Conservation (phyloP, 2,888 invertebrate species). For the Callyntrura guangdongensis region DNA sequence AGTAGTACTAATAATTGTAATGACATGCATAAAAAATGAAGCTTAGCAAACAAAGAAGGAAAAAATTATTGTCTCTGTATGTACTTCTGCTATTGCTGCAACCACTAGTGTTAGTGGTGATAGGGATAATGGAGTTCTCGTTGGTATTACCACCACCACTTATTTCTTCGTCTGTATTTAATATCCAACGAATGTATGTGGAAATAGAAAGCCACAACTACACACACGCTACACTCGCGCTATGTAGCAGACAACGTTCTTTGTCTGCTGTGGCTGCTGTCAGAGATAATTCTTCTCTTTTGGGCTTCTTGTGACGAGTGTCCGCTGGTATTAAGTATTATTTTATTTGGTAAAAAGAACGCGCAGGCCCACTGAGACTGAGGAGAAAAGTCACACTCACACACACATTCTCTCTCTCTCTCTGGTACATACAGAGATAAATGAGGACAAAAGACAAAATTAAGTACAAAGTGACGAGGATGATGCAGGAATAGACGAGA, state of each 20-base stretch:
- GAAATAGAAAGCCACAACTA: not conserved
- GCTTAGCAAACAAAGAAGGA: conserved; percentile 53
- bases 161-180: too few relatives aligned
- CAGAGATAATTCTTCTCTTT: conserved; percentile 27
- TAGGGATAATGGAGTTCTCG: too few relatives aligned
- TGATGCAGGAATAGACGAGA: not conserved
- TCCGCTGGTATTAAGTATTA: not conserved
- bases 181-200: too few relatives aligned
- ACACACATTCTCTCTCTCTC: not conserved
- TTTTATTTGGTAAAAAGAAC: conserved; percentile 5
- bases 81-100: not conserved
- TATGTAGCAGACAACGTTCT: not conserved
- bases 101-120: not conserved
- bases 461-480: too few relatives aligned
- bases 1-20: conserved; percentile 26
- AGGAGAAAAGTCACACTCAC: not conserved
- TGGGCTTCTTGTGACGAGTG: not conserved
- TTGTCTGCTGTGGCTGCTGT: not conserved
- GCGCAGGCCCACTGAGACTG: not conserved
- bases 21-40: conserved; percentile 57
- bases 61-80: conserved; percentile 20
- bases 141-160: too few relatives aligned
- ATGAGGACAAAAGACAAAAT: not conserved
- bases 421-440: not conserved
- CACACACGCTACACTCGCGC: not conserved